These are phyloP conservation scores for Scaptodrosophila lebanonensis DNA, from an alignment of 1,140 invertebrate genomes.

Conservation along the genomic window DNA sequence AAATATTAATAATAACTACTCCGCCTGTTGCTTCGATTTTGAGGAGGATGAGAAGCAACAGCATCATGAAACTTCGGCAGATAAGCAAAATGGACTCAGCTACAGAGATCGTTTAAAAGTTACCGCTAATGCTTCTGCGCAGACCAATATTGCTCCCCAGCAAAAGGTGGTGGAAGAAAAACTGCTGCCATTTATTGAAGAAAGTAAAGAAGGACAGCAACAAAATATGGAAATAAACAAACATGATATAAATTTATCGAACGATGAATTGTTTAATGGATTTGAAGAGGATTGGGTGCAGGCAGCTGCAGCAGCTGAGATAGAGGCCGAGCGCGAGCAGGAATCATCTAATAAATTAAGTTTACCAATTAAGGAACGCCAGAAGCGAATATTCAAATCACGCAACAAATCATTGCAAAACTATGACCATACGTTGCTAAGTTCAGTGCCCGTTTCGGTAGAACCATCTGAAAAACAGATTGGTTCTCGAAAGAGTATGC, in stretches of 20 bases:
- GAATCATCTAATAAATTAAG: no score
- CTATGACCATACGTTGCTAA: no score
- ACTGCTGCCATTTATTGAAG: no score
- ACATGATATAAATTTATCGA: no score
- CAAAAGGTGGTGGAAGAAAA: background rate
- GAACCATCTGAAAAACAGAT: no score
- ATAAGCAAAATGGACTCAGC: constrained; percentile 28
- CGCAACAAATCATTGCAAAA: constrained; percentile 44
- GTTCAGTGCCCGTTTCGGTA: no score
- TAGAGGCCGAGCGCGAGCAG: constrained; percentile 8
- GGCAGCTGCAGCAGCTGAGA: background rate
- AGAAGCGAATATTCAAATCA: constrained; percentile 73
- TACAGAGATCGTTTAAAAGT: constrained; percentile 21
- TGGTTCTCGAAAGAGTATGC: no score
- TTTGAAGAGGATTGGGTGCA: constrained; percentile 13
- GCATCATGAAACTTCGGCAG: constrained; percentile 19
- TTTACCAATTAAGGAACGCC: constrained; percentile 65
- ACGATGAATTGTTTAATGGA: constrained; percentile 22
- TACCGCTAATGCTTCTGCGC: background rate
- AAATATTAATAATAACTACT: constrained; percentile 59
- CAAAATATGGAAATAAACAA: no score
- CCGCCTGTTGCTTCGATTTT: constrained; percentile 56
- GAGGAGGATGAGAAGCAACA: constrained; percentile 35
- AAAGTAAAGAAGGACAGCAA: no score
- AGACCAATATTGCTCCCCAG: background rate